These are phyloP conservation scores for Brachionus sp. DNA, from an alignment of 1,140 invertebrate species.

Conservation along the genomic window DNA sequence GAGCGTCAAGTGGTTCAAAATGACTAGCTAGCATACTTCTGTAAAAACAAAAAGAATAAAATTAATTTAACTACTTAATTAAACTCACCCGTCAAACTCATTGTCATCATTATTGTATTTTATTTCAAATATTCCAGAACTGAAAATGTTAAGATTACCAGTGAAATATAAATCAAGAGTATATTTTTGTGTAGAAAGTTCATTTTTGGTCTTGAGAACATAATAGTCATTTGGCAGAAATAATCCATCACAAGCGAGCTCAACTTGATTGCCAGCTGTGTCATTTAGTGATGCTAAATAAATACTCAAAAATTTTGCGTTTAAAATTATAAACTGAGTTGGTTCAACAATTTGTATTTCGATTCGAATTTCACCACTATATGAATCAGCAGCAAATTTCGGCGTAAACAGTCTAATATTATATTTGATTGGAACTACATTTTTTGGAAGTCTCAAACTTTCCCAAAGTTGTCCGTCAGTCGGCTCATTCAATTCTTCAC, in stretches of 20 bases:
- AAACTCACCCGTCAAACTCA: conserved; percentile 26
- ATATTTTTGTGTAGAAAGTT: not conserved
- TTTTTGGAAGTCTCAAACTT: not conserved
- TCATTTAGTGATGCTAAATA: not conserved
- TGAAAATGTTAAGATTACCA: conserved; percentile 25
- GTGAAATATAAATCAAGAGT: not conserved
- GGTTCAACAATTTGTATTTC: not conserved
- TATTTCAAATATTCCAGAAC: conserved; percentile 39
- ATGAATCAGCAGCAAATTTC: not conserved
- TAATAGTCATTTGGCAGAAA: conserved; percentile 39
- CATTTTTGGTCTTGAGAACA: not conserved
- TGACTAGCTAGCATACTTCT: conserved; percentile 33
- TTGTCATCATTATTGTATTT: conserved; percentile 40
- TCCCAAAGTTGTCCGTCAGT: conserved; percentile 36
- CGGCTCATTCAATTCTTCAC: not conserved
- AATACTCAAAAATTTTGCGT: conserved; percentile 38
- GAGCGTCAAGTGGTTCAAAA: conserved; percentile 53
- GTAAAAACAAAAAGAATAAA: not conserved
- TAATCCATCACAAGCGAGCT: not conserved
- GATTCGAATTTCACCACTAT: conserved; percentile 24
- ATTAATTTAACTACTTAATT: not conserved
- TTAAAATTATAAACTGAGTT: conserved; percentile 34
- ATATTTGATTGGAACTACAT: conserved; percentile 14
- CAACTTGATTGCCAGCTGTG: not conserved
- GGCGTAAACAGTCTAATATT: not conserved